These are phyloP conservation scores for Apoda limacodes DNA, from an alignment of 2,888 invertebrate species.

Conservation along the genomic window DNA sequence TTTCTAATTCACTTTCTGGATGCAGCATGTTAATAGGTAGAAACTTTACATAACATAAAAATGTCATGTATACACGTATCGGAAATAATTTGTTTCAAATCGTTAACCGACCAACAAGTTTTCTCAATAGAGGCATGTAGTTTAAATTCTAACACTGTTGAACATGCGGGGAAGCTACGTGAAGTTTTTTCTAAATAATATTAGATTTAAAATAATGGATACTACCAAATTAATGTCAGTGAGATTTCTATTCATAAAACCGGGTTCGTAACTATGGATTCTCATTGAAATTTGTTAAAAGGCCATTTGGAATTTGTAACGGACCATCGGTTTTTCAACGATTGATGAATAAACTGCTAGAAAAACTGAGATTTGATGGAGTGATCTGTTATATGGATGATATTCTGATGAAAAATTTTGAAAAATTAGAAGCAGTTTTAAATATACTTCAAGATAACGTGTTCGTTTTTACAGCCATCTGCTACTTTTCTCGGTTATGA, in stretches of 20 bases:
- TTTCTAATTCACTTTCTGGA: constrained; percentile 9
- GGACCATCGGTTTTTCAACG: constrained; percentile 22
- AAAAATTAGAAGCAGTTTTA: no score
- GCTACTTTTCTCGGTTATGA: constrained; percentile 8
- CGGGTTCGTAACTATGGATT: constrained; percentile 23
- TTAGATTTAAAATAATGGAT: constrained; percentile 20
- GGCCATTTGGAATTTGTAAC: constrained; percentile 24
- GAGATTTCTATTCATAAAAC: constrained; percentile 16
- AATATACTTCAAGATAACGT: no score
- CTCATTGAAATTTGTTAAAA: constrained; percentile 19
- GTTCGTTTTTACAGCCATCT: constrained; percentile 10
- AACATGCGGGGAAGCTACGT: background rate
- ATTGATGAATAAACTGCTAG: constrained; percentile 22
- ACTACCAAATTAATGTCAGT: constrained; percentile 25
- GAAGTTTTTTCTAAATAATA: constrained; percentile 13
- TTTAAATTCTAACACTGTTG: background rate
- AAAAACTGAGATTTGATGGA: constrained; percentile 9
- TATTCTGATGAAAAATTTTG: constrained; percentile 11
- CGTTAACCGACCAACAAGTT: no score
- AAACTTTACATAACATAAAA: constrained; percentile 18
- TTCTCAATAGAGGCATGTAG: no score
- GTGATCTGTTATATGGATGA: constrained; percentile 16
- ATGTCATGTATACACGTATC: constrained; percentile 17
- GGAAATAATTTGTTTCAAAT: constrained; percentile 12
- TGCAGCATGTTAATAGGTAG: constrained; percentile 16